Percentiles rank a stretch among this genome's conserved stretches.
Conservation (phyloP, 2,797 vertebrate genomes). For the Tapirus indicus region DNA sequence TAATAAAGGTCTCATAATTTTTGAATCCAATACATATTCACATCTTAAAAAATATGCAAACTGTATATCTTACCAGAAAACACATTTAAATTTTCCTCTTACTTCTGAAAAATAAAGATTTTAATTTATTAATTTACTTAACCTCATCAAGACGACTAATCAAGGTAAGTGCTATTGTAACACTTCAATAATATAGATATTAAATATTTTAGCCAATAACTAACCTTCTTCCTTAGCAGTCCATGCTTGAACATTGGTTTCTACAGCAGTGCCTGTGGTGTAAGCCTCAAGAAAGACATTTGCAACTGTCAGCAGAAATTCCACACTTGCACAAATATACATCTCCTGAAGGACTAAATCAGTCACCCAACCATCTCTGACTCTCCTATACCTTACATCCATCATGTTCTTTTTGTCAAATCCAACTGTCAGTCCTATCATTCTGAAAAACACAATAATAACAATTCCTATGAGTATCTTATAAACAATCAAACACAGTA, state of each 20-base stretch:
- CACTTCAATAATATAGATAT: background rate
- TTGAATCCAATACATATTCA: background rate
- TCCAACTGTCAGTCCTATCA: slow-evolving; percentile 95
- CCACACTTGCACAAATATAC: slow-evolving; percentile 98
- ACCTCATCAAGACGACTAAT: background rate
- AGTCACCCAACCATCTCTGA: slow-evolving; percentile 91
- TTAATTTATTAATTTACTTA: slow-evolving; percentile 48
- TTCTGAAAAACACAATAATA: slow-evolving; percentile 89
- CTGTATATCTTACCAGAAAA: background rate
- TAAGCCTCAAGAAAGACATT: slow-evolving; percentile 95
- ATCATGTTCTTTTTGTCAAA: slow-evolving; percentile 96
- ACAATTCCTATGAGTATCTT: slow-evolving; percentile 13
- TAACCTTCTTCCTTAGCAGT: slow-evolving; percentile 92
- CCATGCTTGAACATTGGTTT: slow-evolving; percentile 87
- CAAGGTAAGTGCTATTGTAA: background rate
- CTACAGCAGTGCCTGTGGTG: slow-evolving; percentile 89
- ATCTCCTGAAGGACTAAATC: slow-evolving; percentile 95
- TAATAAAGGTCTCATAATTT: background rate
- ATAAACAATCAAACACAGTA: slow-evolving; percentile 28
- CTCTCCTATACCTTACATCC: slow-evolving; percentile 93
- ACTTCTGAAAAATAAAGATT: slow-evolving; percentile 49
- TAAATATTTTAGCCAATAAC: slow-evolving; percentile 61
- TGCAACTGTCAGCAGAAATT: slow-evolving; percentile 96
- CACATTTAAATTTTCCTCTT: background rate
- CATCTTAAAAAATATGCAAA: background rate